Base-by-base conservation (phyloP, 2,888 invertebrate species). In the Melitaea athalia region DNA sequence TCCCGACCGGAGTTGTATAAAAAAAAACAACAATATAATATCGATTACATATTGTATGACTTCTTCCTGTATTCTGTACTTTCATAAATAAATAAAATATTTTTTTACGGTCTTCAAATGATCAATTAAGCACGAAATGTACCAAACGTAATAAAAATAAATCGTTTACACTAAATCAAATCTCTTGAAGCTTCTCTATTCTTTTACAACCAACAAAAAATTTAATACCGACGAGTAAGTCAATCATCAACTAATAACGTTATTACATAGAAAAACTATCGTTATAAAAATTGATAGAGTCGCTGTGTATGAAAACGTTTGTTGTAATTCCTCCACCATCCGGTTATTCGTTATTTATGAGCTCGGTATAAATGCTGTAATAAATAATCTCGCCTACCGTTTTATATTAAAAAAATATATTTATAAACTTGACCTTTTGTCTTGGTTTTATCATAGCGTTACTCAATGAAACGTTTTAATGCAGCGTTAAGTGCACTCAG, bases 391-490 rank as follows among this genome's bases (percentile, higher is more conserved):
- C 73, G 69, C 71, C 67, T 75, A 72, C n/a, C 71, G 73, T 67
- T 62, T 76, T 74, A 72, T 66, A 69, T 67, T 79, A 74, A 75
- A 69, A 75, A 77, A 73, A 24, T 2, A 72, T 79, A 78, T 78
- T 79, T 77, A 81, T 80, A 78, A 75, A 74, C 74, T 78, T 84
- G 81, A 87, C 85, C 86, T 86, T 85, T 81, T 80, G 76, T 76
- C 77, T 79, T 77, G 78, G 79, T 82, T 81, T 80, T 82, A 86
- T 83, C 82, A 86, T 80, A 77, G 74, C 79, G 79, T 83, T 81
- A 81, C 81, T 83, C 84, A 85, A 81, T 85, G 84, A 85, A 85
- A 83, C 80, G 81, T 84, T 83, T 86, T 82, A 85, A 89, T 86
- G 81, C 83, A 79, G 81, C 84, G 85, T 82, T 85, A 49, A 57